Conservation (phyloP, 2,797 vertebrate genomes). For the Brachyrhaphis roseni region DNA sequence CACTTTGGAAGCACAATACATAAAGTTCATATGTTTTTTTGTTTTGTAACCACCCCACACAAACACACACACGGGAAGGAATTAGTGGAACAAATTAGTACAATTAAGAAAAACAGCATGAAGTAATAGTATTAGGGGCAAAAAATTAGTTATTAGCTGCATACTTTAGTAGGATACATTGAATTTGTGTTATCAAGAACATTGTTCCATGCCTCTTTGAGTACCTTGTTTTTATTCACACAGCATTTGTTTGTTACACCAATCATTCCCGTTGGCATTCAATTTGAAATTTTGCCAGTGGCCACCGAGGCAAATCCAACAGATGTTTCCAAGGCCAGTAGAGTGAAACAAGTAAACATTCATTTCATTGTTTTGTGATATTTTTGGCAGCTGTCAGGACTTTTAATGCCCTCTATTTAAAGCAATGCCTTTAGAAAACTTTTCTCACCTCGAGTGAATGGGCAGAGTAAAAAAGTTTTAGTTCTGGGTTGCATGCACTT, state of each 20-base stretch:
- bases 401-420: conserved; percentile 47
- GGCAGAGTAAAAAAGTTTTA: conserved; percentile 50
- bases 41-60: neutral
- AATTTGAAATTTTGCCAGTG: conserved; percentile 58
- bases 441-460: conserved; percentile 44
- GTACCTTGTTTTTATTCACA: conserved; percentile 25
- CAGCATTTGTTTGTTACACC: conserved; percentile 9
- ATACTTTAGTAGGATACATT: conserved; percentile 9
- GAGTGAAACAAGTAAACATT: conserved; percentile 66
- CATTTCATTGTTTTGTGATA: conserved; percentile 61
- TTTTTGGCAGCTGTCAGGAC: conserved; percentile 48
- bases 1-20: conserved; percentile 13
- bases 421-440: conserved; percentile 51
- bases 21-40: neutral
- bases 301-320: conserved; percentile 62
- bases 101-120: conserved; percentile 38
- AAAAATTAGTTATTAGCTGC: conserved; percentile 44
- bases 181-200: conserved; percentile 15
- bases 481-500: conserved; percentile 23
- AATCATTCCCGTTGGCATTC: conserved; percentile 33
- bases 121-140: conserved; percentile 39
- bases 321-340: conserved; percentile 64
- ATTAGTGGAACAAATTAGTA: conserved; percentile 21
- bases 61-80: neutral
- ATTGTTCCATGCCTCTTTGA: conserved; percentile 28